Evolutionary conservation across 92 coral and sea anemone genomes (phyloP).

Genomic region (Montipora capitata): DNA sequence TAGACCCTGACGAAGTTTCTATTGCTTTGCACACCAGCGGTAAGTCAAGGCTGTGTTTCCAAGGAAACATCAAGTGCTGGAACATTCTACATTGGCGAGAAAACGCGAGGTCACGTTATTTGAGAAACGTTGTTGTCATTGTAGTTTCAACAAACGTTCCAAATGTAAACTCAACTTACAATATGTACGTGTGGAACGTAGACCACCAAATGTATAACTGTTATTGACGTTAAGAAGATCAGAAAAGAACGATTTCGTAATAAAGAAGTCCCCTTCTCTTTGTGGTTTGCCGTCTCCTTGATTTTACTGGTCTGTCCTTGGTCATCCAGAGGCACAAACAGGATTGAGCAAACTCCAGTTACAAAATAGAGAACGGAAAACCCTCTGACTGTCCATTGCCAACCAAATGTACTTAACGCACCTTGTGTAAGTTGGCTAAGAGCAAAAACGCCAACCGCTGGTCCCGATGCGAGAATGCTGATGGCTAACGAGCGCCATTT

Average conservation of each 20-base stretch:
- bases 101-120: no score
- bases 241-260: conserved; percentile 50
- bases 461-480: conserved; percentile 67
- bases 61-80: no score
- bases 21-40: no score
- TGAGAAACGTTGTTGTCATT: no score
- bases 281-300: background rate
- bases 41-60: no score
- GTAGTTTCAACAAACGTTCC: no score
- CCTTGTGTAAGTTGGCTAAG: conserved; percentile 62
- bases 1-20: no score
- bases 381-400: conserved; percentile 71
- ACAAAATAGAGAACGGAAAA: conserved; percentile 50
- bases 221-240: conserved; percentile 44
- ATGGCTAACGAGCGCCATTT: conserved; percentile 75
- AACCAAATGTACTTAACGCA: conserved; percentile 52
- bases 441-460: conserved; percentile 66
- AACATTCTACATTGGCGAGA: no score
- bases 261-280: background rate
- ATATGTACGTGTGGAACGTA: conserved; percentile 50
- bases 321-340: conserved; percentile 16
- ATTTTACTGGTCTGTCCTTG: background rate
- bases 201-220: conserved; percentile 38
- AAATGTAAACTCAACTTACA: conserved; percentile 31
- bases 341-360: conserved; percentile 32